Base-by-base conservation (phyloP, 1,140 invertebrate species). In the Penaeus indicus region DNA sequence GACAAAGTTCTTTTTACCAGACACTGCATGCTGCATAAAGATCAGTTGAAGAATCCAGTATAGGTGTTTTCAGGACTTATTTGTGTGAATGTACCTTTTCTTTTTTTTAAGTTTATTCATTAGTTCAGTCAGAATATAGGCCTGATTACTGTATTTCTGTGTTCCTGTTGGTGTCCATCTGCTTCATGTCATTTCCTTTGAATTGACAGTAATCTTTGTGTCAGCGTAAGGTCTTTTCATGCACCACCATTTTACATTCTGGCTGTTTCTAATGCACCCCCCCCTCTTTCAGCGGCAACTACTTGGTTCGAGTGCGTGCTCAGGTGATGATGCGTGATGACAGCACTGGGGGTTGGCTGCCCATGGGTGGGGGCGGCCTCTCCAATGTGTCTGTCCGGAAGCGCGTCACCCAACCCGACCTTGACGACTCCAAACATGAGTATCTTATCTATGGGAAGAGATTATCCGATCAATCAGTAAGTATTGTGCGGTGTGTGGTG, bases 261-360 rank as follows among this genome's bases (percentile, higher is more conserved):
- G 18, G 1, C 69, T 38, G 5, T 22, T 42, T 85, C 60, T 78
- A 79, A 81, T 60, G 42, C 77, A 0, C 10, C 21, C 27, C 25
- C 5, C 89, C 88, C 91, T 91, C 86, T 95, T 96, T 88, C 94
- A 97, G 96, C 96, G 96, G 95, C 93, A 95, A 96, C 94, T 97
- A 96, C 94, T 95, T 99, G 95, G 98, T 98, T 94, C 97, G 96
- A 93, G 97, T 99, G 92, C 96, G 97, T 92, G 98, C 98, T 94
- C 98, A 99, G 95, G 98, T 99, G 94, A 99, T 99, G 98, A 98
- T 97, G 92, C 95, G 98, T 91, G 98, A 99, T 95, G 98, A 99
- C 93, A 97, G 96, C 93, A 97, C 96, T 84, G 98, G 97, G 90
- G 97, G 97, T 90, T 99, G 98, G 98, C 95, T 98, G 92, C 97